phyloP scores from a whole-genome alignment of 2,113 vertebrate genomes.

The Brachionichthys hirsutus region DNA sequence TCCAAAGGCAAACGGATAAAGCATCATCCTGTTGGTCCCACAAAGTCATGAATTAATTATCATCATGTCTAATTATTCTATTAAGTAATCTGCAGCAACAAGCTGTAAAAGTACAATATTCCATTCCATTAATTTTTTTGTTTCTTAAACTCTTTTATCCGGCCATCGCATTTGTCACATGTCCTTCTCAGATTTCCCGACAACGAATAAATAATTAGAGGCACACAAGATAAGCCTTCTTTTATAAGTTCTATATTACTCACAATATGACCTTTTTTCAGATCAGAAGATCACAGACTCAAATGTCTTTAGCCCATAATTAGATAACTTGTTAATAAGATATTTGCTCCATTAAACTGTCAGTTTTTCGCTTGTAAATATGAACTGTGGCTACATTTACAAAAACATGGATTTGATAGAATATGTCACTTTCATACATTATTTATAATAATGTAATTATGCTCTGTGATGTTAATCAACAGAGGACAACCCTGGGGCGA shows the following conservation, averaged over 20 bases:
- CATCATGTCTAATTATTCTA: too few relatives aligned
- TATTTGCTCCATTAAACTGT: not conserved
- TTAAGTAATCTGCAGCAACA: not conserved
- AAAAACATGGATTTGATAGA: slow-evolving; percentile 1
- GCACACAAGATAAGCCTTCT: not conserved
- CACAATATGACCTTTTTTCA: not conserved
- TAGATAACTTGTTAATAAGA: not conserved
- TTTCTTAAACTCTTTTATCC: too few relatives aligned
- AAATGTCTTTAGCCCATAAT: not conserved
- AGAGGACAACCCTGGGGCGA: not conserved
- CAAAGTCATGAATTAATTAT: slow-evolving; percentile 3
- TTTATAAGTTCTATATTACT: not conserved
- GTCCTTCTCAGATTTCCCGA: too few relatives aligned
- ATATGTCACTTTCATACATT: not conserved
- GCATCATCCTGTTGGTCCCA: slow-evolving; percentile 4
- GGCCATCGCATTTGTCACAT: too few relatives aligned
- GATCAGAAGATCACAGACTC: not conserved
- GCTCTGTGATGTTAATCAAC: not conserved
- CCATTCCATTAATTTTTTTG: not conserved
- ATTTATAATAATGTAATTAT: not conserved
- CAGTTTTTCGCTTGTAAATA: not conserved
- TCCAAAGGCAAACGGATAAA: slow-evolving; percentile 23
- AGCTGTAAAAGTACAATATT: not conserved
- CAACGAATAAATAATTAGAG: too few relatives aligned
- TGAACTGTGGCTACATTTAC: not conserved